Percentiles rank a stretch among this genome's conserved stretches.
Conservation (phyloP, 2,888 invertebrate genomes). For the Philereme vetulata region DNA sequence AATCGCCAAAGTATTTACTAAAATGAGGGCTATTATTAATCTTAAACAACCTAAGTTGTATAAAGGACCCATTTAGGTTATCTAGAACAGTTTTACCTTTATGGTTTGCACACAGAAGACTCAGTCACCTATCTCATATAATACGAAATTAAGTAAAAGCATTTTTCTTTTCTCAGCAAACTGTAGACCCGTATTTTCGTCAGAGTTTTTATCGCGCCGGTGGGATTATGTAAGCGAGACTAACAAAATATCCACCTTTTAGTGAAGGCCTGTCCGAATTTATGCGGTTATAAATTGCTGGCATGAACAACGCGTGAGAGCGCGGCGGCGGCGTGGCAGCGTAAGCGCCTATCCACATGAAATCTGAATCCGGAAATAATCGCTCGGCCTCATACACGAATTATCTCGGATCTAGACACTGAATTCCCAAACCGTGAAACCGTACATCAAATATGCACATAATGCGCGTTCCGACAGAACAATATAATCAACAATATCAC, state of each 20-base stretch:
- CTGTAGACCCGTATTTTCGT: constrained; percentile 48
- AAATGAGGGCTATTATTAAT: constrained; percentile 12
- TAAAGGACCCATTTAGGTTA: neutral
- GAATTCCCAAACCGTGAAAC: constrained; percentile 58
- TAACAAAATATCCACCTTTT: constrained; percentile 53
- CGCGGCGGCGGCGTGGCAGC: constrained; percentile 25
- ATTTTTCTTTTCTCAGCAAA: constrained; percentile 49
- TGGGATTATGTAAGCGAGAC: constrained; percentile 48
- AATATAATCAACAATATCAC: constrained; percentile 20
- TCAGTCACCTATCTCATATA: constrained; percentile 47
- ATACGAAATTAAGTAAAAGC: constrained; percentile 48
- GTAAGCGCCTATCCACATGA: constrained; percentile 49
- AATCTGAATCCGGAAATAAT: constrained; percentile 63
- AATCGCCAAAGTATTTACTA: constrained; percentile 21
- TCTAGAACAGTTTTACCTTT: constrained; percentile 2
- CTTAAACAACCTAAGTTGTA: neutral
- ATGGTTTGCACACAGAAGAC: constrained; percentile 37
- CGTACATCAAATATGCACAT: constrained; percentile 52
- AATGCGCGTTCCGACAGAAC: constrained; percentile 43
- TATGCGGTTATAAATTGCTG: constrained; percentile 61
- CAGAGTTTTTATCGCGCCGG: constrained; percentile 49
- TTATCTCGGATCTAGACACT: constrained; percentile 60
- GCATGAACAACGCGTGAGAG: constrained; percentile 55
- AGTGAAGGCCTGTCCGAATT: constrained; percentile 50
- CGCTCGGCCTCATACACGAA: constrained; percentile 57